Conservation (phyloP, 2,113 vertebrate species). For the Motacilla alba region DNA sequence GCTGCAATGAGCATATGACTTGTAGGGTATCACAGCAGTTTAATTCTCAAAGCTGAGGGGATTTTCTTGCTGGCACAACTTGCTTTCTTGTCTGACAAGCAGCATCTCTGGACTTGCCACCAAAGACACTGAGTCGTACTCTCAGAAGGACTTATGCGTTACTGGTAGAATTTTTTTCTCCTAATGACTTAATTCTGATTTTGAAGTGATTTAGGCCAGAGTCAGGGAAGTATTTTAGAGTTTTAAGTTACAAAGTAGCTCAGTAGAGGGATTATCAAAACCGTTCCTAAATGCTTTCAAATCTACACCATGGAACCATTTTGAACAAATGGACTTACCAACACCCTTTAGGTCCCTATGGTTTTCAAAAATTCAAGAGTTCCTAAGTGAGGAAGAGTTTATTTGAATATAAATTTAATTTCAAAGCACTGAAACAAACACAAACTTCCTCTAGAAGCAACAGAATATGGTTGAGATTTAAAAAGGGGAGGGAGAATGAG, state of each 20-base stretch:
- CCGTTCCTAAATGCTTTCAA: not conserved
- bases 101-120: not conserved
- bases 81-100: not conserved
- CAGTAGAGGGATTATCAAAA: not conserved
- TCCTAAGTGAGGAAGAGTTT: not conserved
- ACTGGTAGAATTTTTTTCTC: not conserved
- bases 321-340: not conserved
- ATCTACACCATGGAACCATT: not conserved
- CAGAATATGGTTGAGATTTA: not conserved
- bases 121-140: not conserved
- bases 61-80: not conserved
- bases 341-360: not conserved
- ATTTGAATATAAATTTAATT: not conserved
- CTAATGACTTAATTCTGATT: not conserved
- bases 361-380: not conserved
- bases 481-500: not conserved
- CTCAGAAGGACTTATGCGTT: fast-evolving
- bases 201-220: not conserved
- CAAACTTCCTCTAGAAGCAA: not conserved
- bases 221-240: not conserved
- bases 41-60: not conserved
- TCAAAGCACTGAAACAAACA: not conserved
- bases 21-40: not conserved
- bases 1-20: not conserved
- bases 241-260: not conserved